These are phyloP conservation scores for Cochlearius cochlearius DNA, from an alignment of 2,113 vertebrate species.

Conservation along the genomic window DNA sequence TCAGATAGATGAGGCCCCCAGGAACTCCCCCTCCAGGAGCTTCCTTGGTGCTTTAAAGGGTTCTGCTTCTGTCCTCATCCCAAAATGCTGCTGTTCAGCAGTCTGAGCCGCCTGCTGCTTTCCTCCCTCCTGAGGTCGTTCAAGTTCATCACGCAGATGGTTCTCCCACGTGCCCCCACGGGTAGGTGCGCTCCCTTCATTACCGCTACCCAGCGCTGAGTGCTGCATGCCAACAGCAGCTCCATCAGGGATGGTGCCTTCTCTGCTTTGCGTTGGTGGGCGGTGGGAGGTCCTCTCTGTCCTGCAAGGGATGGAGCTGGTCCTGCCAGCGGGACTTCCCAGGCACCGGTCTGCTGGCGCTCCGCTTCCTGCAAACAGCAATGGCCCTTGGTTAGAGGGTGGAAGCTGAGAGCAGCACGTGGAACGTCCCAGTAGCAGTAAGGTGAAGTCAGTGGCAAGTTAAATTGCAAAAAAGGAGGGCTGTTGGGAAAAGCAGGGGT, in stretches of 20 bases:
- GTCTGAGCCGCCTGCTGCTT: not conserved
- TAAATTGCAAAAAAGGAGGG: not conserved
- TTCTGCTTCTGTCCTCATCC: not conserved
- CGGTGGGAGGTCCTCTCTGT: not conserved
- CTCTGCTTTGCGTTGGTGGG: not conserved
- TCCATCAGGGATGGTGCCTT: not conserved
- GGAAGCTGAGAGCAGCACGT: not conserved
- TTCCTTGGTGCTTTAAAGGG: not conserved
- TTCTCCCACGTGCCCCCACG: not conserved
- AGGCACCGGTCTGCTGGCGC: not conserved
- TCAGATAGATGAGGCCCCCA: not conserved
- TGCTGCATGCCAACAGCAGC: not conserved
- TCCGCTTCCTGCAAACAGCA: not conserved
- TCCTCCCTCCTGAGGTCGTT: not conserved
- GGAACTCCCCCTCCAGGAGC: not conserved
- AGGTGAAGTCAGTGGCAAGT: not conserved
- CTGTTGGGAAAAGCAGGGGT: not conserved
- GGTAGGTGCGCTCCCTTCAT: not conserved
- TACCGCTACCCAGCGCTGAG: accelerated
- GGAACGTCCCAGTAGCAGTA: not conserved
- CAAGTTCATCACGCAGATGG: not conserved
- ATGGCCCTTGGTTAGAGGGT: accelerated
- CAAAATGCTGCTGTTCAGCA: not conserved
- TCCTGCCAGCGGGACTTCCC: not conserved
- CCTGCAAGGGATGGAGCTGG: not conserved